Evolutionary conservation across 2,113 vertebrate species (phyloP), one percentile per base, ranked within the genome.

Genomic region (Dromas ardeola): DNA sequence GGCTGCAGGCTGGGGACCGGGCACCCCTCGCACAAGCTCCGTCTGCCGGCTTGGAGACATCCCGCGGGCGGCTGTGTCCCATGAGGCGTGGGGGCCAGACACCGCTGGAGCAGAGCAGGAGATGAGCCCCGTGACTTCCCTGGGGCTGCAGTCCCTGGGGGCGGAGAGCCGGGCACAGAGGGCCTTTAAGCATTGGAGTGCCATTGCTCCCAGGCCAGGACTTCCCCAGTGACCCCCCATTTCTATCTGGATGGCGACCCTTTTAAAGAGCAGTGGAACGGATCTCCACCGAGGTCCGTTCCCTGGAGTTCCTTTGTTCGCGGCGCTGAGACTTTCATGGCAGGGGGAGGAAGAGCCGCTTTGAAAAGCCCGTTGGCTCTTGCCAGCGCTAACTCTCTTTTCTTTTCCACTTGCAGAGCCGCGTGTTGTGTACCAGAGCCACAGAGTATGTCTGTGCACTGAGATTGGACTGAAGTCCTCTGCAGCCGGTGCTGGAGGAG

Each of bases 391-490:
- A 73, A 97, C 96, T 96, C 73, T 85, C 94, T 94, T 87, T 93
- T 97, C 86, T 95, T 89, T 88, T 95, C 83, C 80, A 26, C 91
- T 97, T 97, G 40, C 97, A 98, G 97, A 96, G 94, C 94, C 17
- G 53, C 34, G 6, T 91, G 95, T 67, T 90, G 86, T 97, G 93
- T 90, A 53, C 92, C 92, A 89, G 94, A 92, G 84, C 95, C 25
- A 11, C 96, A 91, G 90, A 94, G 47, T 25, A 95, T 96, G 96
- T 94, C 88, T 88, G 59, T 95, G 95, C 95, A 88, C 91, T 97
- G 97, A 96, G 84, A 36, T 42, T 11, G 43, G 74, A 87, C 97
- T 95, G 95, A 95, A 81, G 91, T 55, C 85, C 89, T 83, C 94
- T 21, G 76, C 85, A 45, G 88, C 65, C 2, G 9, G 5, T 9